Evolutionary conservation across 2,888 invertebrate species (phyloP), one percentile per base, ranked within the genome.

Genomic region (Ecliptopera silaceata): DNA sequence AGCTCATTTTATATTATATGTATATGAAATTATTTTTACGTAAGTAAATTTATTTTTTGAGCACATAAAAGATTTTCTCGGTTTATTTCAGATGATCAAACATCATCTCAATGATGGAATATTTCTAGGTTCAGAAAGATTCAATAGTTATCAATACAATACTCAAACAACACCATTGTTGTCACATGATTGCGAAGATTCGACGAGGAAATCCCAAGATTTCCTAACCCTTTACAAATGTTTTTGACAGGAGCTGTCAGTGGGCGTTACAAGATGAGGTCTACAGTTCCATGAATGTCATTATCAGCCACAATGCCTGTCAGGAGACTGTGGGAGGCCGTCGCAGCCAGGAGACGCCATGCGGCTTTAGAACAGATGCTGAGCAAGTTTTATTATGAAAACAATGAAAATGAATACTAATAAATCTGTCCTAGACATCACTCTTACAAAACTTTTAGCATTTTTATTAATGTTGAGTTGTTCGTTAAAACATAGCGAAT

Each of bases 221-320:
- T 41, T 18, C 2, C 13, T 10, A 41, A 32, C 45, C 42, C 39
- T 34, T 45, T 51, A 31, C 31, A 48, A 49, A 55, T 55, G 48
- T 44, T 43, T 29, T 11, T 26, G 15, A 26, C 48, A 44, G 31
- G 8, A 41, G 46, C 29, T 39, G 47, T 47, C 51, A 52, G 38
- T 34, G 15, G 17, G 32, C 44, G 46, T 39, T 18, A 38, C 15
- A n/a, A 17, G 29, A 31, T 41, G 18, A 17, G 13, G 41, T 13
- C 20, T 18, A 41, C 11, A 41, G 43, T 43, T 32, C 47, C 48
- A 52, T 52, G 47, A 57, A 47, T 57, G 48, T 52, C 52, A 52
- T 47, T 43, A 47, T 15, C 56, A 52, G 36, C 42, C 46, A 20
- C 57, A 39, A 26, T 43, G 29, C 44, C 43, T 39, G 47, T 48